Base-by-base conservation (phyloP, 2,113 vertebrate genomes). In the Scatophagus argus region DNA sequence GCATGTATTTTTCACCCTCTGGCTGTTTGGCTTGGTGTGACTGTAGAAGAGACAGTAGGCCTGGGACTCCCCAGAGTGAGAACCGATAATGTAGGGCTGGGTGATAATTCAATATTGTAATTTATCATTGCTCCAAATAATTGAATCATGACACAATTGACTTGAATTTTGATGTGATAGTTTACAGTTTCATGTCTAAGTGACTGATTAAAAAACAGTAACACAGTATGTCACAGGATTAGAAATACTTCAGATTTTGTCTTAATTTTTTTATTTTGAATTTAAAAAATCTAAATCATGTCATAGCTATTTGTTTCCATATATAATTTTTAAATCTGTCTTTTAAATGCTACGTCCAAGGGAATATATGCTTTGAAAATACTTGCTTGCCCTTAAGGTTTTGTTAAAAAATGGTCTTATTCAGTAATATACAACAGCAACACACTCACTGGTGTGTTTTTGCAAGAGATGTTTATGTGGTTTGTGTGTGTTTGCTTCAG, bases 1-100 rank as follows among this genome's bases (percentile, higher is more conserved):
- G 36, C 39, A 47, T 83, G 60, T 59, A 59, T 21, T 74, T 70
- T 72, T 38, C 62, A 41, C 71, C 32, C 56, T 44, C 31, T 51
- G 59, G 36, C 41, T 88, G 39, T 82, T 80, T 69, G 56, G 27
- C 23, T 78, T 74, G 54, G 81, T 72, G 1, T 66, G 60, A 29
- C 51, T 27, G 55, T 17, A 68, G 21, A 44, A 21, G 58, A 51
- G 54, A 55, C 75, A 74, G 64, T 46, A 64, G 58, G 27, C 58
- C 56, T 69, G 56, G 63, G 38, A 67, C 23, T 56, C 44, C 36
- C 46, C 36, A 31, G 52, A 63, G 41, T 60, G 16, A 74, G 23
- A 25, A 77, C 43, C 73, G 34, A 66, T 73, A 36, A 55, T 52
- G 34, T 52, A 68, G 14, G 36, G 31, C 44, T 63, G 52, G n/a